Evolutionary conservation across 2,888 invertebrate genomes (phyloP), one percentile per base, ranked within the genome.

Genomic region (Neocrepidodera transversa): DNA sequence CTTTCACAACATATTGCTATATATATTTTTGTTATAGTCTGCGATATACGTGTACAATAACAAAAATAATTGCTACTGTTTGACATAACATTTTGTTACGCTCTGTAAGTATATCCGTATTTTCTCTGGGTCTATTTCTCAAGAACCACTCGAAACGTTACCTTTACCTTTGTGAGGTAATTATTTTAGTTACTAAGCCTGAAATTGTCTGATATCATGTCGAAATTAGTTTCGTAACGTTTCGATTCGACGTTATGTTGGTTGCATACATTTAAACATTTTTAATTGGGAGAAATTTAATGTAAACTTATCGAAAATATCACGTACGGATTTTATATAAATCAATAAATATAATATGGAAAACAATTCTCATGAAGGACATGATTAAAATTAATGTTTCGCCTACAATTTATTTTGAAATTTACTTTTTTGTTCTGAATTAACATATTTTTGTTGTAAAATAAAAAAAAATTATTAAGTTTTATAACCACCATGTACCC

Each of bases 51-150:
- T 38, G 38, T 38, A 16, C 16, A 7, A 38, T 38, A 14, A 38
- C 17, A 17, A 38, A 38, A 17, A 8, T 38, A 16, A 7, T 5
- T 16, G 16, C 13, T 13, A 38, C 17, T 2, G 7, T 38, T 17
- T 38, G 38, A 38, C 17, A 38, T 38, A 38, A 38, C 17, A 38
- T 38, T 38, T 38, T 38, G 38, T 38, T 38, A 38, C 38, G 38
- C 17, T 38, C 10, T 38, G 17, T 38, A 38, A 38, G 17, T 16
- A 38, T 38, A 38, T 38, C 38, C 38, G 38, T 38, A 38, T 38
- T 32, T 38, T 36, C 35, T 36, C 35, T 8, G 13, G 13, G 13
- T 6, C 8, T 14, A 14, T 36, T 36, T 11, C 38, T 38, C 38
- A 38, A 38, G 17, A 38, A 8, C 13, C 17, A 13, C 17, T 17